Evolutionary conservation across 2,113 vertebrate genomes (phyloP), one percentile per base, ranked within the genome.

Genomic region (Phylloscopus trochilus): DNA sequence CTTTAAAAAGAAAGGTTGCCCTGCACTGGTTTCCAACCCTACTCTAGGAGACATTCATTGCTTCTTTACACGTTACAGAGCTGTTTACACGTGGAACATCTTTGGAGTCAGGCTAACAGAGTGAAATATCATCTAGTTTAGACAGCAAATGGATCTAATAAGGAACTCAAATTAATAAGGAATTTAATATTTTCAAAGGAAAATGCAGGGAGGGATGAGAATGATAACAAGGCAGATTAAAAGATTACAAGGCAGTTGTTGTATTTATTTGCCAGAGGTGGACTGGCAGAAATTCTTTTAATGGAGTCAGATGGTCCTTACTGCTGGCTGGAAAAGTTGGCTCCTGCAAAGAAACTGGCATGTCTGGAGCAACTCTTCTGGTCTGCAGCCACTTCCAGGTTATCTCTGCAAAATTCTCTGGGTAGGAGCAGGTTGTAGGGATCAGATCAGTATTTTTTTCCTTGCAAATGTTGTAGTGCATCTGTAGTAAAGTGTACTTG

Each of bases 151-250:
- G n/a, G 31, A n/a, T 47, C 33, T 95, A 84, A 91, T 73, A 81
- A 90, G 33, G 62, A 93, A 46, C 90, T 90, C 22, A 63, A 95
- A 95, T 94, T 96, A 93, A 87, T 89, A 91, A 87, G 35, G 3
- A 6, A 55, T 91, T 82, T 63, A 94, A 82, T 94, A 72, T 56
- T 55, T 37, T 89, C 17, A 26, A 68, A 78, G 52, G 49, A 84
- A 84, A 87, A 76, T 43, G 33, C 20, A 78, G 60, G 64, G 63
- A 78, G 21, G 33, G 70, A 59, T 39, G 19, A 44, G 27, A 72
- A 79, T 43, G 33, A 66, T 70, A 30, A 28, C 30, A 51, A 18
- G 46, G n/a, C 75, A 81, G 55, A 94, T 83, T 7, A 78, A 60
- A 82, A 72, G 39, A 41, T 60, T 55, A 12, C 21, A 55, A 78